Conservation (phyloP, 1,140 invertebrate species). For the Paralvinella palmiformis region DNA sequence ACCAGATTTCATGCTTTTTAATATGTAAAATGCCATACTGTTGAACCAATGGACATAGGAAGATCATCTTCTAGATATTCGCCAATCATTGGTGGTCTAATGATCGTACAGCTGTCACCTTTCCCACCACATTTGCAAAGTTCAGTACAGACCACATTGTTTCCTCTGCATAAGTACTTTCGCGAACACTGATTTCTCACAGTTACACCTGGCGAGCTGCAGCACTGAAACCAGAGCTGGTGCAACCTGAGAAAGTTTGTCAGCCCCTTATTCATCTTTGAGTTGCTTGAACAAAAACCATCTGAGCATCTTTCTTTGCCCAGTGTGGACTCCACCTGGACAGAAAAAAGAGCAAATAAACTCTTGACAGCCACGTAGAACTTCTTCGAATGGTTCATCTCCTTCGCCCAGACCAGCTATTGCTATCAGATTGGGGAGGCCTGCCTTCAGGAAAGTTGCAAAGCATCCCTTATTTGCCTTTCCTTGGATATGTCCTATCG, state of each 20-base stretch:
- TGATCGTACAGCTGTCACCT: too few relatives aligned
- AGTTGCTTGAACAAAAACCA: not conserved
- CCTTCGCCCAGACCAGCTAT: not conserved
- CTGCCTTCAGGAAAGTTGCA: not conserved
- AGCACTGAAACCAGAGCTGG: not conserved
- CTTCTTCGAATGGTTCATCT: not conserved
- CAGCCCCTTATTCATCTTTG: not conserved
- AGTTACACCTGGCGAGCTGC: not conserved
- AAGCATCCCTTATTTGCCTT: not conserved
- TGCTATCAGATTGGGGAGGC: too few relatives aligned
- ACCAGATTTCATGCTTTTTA: too few relatives aligned
- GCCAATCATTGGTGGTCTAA: too few relatives aligned
- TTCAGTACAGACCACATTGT: too few relatives aligned
- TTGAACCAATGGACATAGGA: too few relatives aligned
- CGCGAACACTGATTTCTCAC: too few relatives aligned
- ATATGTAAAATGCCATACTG: too few relatives aligned
- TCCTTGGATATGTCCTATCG: conserved; percentile 2
- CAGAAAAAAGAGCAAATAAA: not conserved
- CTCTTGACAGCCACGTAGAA: not conserved
- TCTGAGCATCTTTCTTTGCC: too few relatives aligned
- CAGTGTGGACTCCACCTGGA: not conserved
- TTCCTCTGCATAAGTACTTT: too few relatives aligned
- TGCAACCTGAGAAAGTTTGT: not conserved
- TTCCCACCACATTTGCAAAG: too few relatives aligned
- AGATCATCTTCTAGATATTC: too few relatives aligned